Base-by-base conservation (phyloP, 1,140 invertebrate species). In the Cherax quadricarinatus region DNA sequence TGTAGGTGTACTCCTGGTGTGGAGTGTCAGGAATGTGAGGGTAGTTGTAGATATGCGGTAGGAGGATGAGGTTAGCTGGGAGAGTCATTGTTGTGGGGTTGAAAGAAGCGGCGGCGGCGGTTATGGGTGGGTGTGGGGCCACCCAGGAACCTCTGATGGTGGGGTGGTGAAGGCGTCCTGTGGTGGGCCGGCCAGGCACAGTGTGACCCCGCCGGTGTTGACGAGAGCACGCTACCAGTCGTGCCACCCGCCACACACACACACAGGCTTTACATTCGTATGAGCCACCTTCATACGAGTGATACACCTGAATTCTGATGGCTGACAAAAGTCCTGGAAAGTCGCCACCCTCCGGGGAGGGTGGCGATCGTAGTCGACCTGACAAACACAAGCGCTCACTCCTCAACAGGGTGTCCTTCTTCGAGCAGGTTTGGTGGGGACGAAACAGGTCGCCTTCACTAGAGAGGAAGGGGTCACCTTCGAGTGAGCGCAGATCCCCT, bases 381-480 rank as follows among this genome's bases (percentile, higher is more conserved):
- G 84, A 92, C 48, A 92, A 92, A 48, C 75, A 82, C 51, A 81
- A 78, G 53, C 84, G 90, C 16, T 87, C 90, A 75, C 95, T 97
- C 18, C 95, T 96, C 75, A 96, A 97, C 93, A 96, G 96, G 94
- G 97, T 98, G 88, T 96, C 95, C 85, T 97, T 97, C 94, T 97
- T 97, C 95, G 97, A 98, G 94, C 96, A 97, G 95, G 96, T 97
- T 41, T 97, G 97, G 96, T 96, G 96, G 48, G 96, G 96, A 5
- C 90, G 86, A 41, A 81, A 80, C 57, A 86, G 90, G 79, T 92
- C 85, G n/a, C 90, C 90, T 60, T 92, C 90, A 9, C 41, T 92
- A 21, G 90, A 92, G 78, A 80, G 85, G 90, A 14, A 30, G 18
- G 41, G 60, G n/a, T 48, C 88, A 48, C 21, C 30, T 2, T 51